Evolutionary conservation across 1,140 invertebrate genomes (phyloP), one percentile per base, ranked within the genome.

Genomic region (Lepeophtheirus salmonis): DNA sequence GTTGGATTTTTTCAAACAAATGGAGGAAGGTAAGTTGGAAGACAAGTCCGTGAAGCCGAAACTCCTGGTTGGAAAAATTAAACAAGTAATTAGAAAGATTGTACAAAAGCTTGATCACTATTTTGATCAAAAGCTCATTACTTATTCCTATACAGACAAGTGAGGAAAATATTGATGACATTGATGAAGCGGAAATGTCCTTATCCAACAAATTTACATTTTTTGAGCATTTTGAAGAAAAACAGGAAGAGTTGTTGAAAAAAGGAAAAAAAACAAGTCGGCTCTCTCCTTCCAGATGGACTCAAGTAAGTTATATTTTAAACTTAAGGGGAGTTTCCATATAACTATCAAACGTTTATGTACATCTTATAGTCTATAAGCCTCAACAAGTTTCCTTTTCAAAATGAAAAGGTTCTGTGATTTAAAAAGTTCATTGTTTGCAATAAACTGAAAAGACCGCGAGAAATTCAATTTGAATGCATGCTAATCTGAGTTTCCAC

Each of bases 21-120:
- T 54, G 50, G 50, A 61, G 21, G 25, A 53, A 16, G 59, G 59
- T 14, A 26, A 61, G 24, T 30, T 61, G 21, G 50, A 54, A 17
- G 17, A 61, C 17, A 25, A 52, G 13, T 2, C 16, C 50, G 24
- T 24, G 18, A 20, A 53, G 10, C 59, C 50, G 14, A 61, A 61
- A 53, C 59, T 61, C 14, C 25, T 61, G 6, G 50, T 56, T 1
- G 50, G 50, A 17, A 61, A 61, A 18, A n/a, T 61, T 22, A 61
- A 61, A 56, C 14, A 53, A 4, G 50, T 61, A 21, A 24, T 12
- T 3, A 50, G 3, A 10, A 4, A 17, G 6, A 54, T 24, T 10
- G 60, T 60, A 3, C 22, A n/a, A 6, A 57, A 23, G 20, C 18
- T n/a, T 22, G 6, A 10, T 53, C 21, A n/a, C 30, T 41, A 41